Evolutionary conservation across 2,113 vertebrate species (phyloP).

Genomic region (Pomatostomus ruficeps): DNA sequence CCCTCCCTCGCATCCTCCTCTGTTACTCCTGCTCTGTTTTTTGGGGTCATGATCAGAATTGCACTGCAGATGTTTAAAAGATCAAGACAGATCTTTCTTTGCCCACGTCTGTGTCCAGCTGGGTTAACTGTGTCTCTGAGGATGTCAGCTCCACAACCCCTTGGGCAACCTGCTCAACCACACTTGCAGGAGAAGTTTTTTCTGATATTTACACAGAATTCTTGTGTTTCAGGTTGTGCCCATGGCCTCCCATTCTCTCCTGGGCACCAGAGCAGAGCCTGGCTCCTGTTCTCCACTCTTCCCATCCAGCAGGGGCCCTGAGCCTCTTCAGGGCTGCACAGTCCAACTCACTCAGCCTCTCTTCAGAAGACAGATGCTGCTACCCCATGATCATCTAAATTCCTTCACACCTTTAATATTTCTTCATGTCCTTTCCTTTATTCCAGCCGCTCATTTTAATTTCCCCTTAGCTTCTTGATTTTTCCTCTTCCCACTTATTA

Average conservation of each 20-base stretch:
- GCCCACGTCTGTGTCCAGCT: neutral
- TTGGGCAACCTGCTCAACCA: neutral
- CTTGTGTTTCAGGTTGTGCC: neutral
- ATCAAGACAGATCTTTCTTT: neutral
- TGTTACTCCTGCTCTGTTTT: neutral
- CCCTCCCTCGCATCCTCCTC: neutral
- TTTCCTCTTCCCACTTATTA: neutral
- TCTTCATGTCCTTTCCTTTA: neutral
- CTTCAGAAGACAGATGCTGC: neutral
- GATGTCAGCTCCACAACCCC: neutral
- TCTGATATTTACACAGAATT: neutral
- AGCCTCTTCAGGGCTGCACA: neutral
- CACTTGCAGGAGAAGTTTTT: neutral
- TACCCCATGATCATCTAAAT: neutral
- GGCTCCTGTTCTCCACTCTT: neutral
- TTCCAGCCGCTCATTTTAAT: neutral
- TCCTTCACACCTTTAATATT: neutral
- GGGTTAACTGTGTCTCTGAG: neutral
- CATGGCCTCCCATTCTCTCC: neutral
- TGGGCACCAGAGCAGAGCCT: neutral
- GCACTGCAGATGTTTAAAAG: neutral
- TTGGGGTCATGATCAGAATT: neutral
- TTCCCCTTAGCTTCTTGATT: neutral
- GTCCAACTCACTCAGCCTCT: neutral
- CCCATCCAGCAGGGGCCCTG: neutral